phyloP scores from a whole-genome alignment of 2,888 invertebrate species.

The Mantis religiosa region DNA sequence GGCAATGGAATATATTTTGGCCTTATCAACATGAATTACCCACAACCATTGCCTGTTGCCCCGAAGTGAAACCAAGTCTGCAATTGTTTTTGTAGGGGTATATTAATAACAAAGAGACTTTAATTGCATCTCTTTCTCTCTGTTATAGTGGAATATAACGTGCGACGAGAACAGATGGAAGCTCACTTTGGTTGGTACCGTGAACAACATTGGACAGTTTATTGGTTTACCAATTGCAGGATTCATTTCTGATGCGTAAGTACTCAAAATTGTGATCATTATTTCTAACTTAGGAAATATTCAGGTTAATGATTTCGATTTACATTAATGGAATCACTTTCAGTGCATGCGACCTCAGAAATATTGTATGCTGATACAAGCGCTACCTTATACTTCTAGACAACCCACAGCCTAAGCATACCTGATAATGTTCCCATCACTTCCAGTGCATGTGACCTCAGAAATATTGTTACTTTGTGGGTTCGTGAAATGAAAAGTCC shows the following conservation, averaged over 20 bases:
- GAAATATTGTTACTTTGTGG: too few relatives aligned
- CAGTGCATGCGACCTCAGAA: too few relatives aligned
- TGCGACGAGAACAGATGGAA: slow-evolving; percentile 67
- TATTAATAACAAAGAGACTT: background rate
- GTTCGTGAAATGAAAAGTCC: too few relatives aligned
- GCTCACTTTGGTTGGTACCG: slow-evolving; percentile 66
- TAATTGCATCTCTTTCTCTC: background rate
- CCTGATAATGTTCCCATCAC: too few relatives aligned
- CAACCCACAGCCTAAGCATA: too few relatives aligned
- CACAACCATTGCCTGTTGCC: too few relatives aligned
- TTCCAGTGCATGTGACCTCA: too few relatives aligned
- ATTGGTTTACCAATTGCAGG: slow-evolving; percentile 63
- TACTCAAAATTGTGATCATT: background rate
- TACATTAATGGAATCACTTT: background rate
- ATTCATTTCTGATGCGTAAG: slow-evolving; percentile 62
- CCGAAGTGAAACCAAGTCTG: too few relatives aligned
- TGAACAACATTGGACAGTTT: slow-evolving; percentile 71
- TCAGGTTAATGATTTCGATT: background rate
- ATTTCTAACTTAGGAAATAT: background rate
- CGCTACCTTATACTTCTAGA: too few relatives aligned
- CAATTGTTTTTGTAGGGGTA: background rate
- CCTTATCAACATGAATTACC: too few relatives aligned
- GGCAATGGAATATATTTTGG: too few relatives aligned
- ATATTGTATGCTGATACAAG: too few relatives aligned
- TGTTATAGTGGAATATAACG: slow-evolving; percentile 57